Evolutionary conservation across 2,113 vertebrate genomes (phyloP).

Genomic region (Sarotherodon lohbergeri): DNA sequence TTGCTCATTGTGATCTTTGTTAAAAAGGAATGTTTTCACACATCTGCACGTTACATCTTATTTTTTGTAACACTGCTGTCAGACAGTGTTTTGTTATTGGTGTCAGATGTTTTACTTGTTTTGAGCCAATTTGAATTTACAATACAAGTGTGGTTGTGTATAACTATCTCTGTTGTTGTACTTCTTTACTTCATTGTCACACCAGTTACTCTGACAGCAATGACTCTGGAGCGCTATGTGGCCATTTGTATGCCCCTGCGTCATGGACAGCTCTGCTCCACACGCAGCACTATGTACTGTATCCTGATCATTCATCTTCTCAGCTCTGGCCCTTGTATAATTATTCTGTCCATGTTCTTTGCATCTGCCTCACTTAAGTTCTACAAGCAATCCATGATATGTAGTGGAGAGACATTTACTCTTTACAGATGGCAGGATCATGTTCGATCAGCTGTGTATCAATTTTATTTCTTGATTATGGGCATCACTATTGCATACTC

Average conservation of each 20-base stretch:
- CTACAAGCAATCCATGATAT: background rate
- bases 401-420: background rate
- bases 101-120: background rate
- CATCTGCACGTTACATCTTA: background rate
- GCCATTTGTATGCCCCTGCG: constrained; percentile 58
- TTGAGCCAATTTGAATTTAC: accelerated
- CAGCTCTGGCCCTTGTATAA: accelerated
- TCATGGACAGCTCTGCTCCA: background rate
- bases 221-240: constrained; percentile 57
- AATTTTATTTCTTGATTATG: background rate
- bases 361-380: accelerated
- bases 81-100: background rate
- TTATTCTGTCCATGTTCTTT: background rate
- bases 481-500: background rate
- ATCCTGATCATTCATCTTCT: background rate
- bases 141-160: background rate
- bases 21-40: constrained; percentile 8
- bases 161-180: background rate
- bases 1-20: constrained; percentile 40
- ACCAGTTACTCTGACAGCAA: constrained; percentile 34
- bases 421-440: background rate
- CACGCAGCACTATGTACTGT: background rate
- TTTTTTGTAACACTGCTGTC: background rate
- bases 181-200: background rate
- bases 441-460: background rate